Evolutionary conservation across 2,797 vertebrate genomes (phyloP).

Genomic region (Holocentrus rufus): DNA sequence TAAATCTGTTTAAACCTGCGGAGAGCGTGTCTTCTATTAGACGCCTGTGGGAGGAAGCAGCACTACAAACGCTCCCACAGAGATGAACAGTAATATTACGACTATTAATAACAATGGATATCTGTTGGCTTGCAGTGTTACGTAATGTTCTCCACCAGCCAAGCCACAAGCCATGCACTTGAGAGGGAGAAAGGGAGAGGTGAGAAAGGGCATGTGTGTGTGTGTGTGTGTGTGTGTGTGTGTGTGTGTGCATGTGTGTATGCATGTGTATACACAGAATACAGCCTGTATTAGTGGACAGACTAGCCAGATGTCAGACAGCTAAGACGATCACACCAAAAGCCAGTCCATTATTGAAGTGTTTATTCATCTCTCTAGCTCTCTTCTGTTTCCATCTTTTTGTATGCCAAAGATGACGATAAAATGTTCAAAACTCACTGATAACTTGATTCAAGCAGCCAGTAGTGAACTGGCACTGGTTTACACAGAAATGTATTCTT

Average conservation of each 20-base stretch:
- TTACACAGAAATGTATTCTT: too few species aligned
- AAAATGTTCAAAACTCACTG: too few species aligned
- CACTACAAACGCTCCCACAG: constrained; percentile 14
- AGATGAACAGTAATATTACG: constrained; percentile 19
- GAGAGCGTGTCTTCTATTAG: constrained; percentile 34
- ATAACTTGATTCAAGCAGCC: too few species aligned
- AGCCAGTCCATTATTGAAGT: constrained; percentile 3
- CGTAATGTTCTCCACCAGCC: constrained; percentile 2
- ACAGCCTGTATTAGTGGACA: not conserved
- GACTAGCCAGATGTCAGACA: not conserved
- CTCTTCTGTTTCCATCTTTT: not conserved
- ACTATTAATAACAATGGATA: constrained; percentile 32
- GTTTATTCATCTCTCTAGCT: not conserved
- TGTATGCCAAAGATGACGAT: too few species aligned
- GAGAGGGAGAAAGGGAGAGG: not conserved
- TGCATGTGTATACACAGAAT: not conserved
- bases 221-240: not conserved
- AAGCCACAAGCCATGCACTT: not conserved
- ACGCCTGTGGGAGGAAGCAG: constrained; percentile 18
- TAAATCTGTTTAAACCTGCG: constrained; percentile 51
- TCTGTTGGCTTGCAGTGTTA: constrained; percentile 8
- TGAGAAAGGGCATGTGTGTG: too few species aligned
- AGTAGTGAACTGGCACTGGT: too few species aligned
- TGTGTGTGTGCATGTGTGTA: too few species aligned
- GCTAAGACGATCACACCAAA: constrained; percentile 4